These are phyloP conservation scores for Tetramorium alpestre DNA, from an alignment of 1,140 invertebrate species.

Conservation along the genomic window DNA sequence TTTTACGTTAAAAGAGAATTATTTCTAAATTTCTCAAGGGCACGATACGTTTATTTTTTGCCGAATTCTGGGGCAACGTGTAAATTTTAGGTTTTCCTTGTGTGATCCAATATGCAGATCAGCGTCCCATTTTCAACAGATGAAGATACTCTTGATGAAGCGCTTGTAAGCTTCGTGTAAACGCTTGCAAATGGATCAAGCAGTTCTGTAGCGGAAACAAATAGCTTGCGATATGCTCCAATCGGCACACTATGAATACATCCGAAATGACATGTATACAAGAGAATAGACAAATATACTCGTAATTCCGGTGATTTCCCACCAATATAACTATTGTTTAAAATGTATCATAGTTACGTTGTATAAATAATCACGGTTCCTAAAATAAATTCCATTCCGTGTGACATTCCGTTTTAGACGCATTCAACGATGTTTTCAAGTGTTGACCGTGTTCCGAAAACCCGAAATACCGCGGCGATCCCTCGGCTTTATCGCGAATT, in stretches of 20 bases:
- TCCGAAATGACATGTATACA: neutral
- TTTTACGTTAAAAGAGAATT: neutral
- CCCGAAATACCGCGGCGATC: neutral
- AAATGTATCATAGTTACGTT: neutral
- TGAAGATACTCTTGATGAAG: conserved; percentile 41
- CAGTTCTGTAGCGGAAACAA: neutral
- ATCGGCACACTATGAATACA: conserved; percentile 4
- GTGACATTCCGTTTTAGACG: too few species aligned
- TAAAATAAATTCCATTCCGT: neutral
- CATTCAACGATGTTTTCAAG: neutral
- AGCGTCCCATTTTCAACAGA: conserved; percentile 20
- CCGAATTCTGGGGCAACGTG: neutral
- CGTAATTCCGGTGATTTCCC: neutral
- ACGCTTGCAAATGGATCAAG: conserved; percentile 33
- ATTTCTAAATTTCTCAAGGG: neutral
- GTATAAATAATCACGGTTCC: neutral
- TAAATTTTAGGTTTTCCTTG: neutral
- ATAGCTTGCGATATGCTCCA: conserved; percentile 24
- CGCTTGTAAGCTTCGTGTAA: conserved; percentile 25
- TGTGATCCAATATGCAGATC: conserved; percentile 13
- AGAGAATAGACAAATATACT: conserved; percentile 9
- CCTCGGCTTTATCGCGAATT: neutral
- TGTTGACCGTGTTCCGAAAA: neutral
- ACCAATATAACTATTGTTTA: neutral
- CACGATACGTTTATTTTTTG: neutral